Evolutionary conservation across 2,113 vertebrate species (phyloP), one percentile per base, ranked within the genome.

Genomic region (Mus spicilegus): DNA sequence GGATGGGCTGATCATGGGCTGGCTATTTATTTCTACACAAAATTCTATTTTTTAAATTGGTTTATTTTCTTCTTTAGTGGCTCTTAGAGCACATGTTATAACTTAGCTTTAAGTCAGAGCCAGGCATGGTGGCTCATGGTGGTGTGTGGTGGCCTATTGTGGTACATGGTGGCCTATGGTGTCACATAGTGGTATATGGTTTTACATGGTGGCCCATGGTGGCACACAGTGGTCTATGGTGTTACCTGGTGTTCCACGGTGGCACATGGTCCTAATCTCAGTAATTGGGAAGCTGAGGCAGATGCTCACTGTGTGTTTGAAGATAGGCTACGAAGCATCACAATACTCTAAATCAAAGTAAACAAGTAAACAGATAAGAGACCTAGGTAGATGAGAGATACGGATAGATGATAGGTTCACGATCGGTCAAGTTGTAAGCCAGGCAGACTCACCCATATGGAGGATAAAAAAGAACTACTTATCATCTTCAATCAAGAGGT

Each of bases 11-110:
- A 81, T 94, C 3, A 17, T 56, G 56, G 86, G 28, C 42, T 56
- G 85, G 22, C 4, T 90, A 7, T 39, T 77, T 95, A 49, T 91
- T 92, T 73, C 90, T 33, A 87, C 36, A 75, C 82, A 92, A 73
- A 87, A 91, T 80, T 9, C 13, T 58, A 85, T 28, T 80, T 93
- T 65, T 70, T 22, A 72, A 4, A 54, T 89, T 76, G 61, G 9
- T 85, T 87, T 85, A 61, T 87, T 96, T 90, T 93, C 30, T 89
- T 86, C 88, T 78, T 49, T 75, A 51, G 39, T 69, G 67, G 16
- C 4, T n/a, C 82, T 89, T 17, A 80, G 51, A 7, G n/a, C 78
- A 70, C 49, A 61, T 96, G n/a, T 61, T 72, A 81, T 63, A 76
- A 33, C 65, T 36, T 49, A 70, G 33, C 46, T 51, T 6, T 69